A percentile compares a stretch with the other conserved stretches of the same genome.
phyloP scores from a whole-genome alignment of 37 sponge, comb jelly and placozoan species.

The Beroe ovata region DNA sequence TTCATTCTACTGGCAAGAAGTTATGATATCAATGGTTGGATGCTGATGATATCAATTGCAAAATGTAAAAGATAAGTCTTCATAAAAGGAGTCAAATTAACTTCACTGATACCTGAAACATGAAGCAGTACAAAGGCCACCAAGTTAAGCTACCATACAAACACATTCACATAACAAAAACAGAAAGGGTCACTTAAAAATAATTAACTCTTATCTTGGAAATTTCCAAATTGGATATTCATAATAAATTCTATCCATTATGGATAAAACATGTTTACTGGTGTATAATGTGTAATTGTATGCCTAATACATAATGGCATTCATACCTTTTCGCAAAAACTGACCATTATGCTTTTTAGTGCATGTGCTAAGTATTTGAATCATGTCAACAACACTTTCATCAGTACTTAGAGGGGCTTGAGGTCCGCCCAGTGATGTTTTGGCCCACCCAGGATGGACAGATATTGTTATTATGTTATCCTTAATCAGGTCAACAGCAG shows the following conservation, averaged over 20 bases:
- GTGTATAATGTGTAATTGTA: too few relatives aligned
- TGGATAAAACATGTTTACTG: too few relatives aligned
- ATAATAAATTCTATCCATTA: too few relatives aligned
- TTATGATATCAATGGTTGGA: not conserved
- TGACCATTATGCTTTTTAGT: conserved; percentile 41
- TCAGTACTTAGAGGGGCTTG: conserved; percentile 51
- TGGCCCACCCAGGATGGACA: conserved; percentile 68
- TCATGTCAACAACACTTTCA: conserved; percentile 25
- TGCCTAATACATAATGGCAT: not conserved
- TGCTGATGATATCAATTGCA: not conserved
- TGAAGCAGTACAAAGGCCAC: not conserved
- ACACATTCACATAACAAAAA: too few relatives aligned
- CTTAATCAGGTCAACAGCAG: conserved; percentile 26
- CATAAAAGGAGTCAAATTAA: not conserved
- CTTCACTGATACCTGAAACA: not conserved
- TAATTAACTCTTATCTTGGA: too few relatives aligned
- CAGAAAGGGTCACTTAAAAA: too few relatives aligned
- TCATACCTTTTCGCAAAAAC: conserved; percentile 51
- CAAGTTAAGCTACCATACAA: too few relatives aligned
- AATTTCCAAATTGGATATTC: too few relatives aligned
- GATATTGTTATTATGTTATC: conserved; percentile 31
- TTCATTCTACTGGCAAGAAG: conserved; percentile 23
- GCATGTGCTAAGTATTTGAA: not conserved
- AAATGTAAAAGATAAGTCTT: not conserved
- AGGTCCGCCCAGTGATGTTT: conserved; percentile 64